A percentile compares a stretch with the other conserved stretches of the same genome.
These are phyloP conservation scores for Sardinella longiceps DNA, from an alignment of 2,797 vertebrate species.

Conservation along the genomic window DNA sequence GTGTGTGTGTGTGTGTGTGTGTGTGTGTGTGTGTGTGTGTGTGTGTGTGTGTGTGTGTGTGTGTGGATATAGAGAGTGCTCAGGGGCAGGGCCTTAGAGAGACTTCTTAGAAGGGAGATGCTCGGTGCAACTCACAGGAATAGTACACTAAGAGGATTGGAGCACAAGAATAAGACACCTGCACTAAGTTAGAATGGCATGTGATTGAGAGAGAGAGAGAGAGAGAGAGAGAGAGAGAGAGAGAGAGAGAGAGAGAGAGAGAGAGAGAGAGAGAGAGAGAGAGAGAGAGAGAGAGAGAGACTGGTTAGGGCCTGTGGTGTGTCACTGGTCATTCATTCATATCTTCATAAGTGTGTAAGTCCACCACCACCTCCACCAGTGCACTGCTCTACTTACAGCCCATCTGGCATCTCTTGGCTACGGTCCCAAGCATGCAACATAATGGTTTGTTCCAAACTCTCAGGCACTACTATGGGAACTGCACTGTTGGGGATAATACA, in stretches of 20 bases:
- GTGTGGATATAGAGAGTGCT: slow-evolving; percentile 52
- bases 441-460: not conserved
- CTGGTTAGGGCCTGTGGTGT: not conserved
- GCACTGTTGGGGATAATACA: too few species aligned
- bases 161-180: slow-evolving; percentile 82
- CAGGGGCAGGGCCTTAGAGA: slow-evolving; percentile 68
- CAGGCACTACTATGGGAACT: too few species aligned
- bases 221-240: slow-evolving; percentile 35
- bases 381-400: not conserved
- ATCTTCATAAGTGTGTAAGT: not conserved
- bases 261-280: not conserved
- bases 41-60: not conserved
- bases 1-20: not conserved
- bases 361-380: not conserved
- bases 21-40: slow-evolving; percentile 52
- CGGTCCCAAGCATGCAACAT: not conserved
- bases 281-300: not conserved
- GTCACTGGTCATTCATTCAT: not conserved
- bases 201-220: slow-evolving; percentile 60
- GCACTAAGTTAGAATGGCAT: slow-evolving; percentile 65
- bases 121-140: slow-evolving; percentile 82
- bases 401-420: not conserved
- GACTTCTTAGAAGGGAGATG: slow-evolving; percentile 75
- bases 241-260: not conserved
- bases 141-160: slow-evolving; percentile 97